Evolutionary conservation across 2,113 vertebrate genomes (phyloP).

Genomic region (Mobula hypostoma): DNA sequence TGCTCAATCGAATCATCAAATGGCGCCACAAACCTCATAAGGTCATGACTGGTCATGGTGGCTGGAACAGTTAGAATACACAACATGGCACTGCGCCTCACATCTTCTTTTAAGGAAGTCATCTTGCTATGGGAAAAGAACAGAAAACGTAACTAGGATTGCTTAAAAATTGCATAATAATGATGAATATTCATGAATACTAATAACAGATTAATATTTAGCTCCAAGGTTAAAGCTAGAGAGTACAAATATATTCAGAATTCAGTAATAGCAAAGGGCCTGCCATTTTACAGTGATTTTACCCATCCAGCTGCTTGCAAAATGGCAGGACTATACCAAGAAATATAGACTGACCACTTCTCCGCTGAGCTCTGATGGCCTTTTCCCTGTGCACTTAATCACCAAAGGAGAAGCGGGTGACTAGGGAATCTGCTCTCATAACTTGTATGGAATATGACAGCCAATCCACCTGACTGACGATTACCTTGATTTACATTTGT

Average conservation of each 20-base stretch:
- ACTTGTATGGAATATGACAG: no score
- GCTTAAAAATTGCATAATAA: neutral
- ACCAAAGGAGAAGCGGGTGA: no score
- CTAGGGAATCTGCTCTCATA: no score
- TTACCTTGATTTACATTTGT: no score
- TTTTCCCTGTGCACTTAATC: no score
- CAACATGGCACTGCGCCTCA: conserved; percentile 87
- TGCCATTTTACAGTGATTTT: no score
- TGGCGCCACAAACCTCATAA: conserved; percentile 96
- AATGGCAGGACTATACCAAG: no score
- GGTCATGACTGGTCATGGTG: conserved; percentile 94
- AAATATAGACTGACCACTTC: no score
- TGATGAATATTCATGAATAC: neutral
- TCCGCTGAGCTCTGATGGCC: no score
- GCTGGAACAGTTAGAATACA: conserved; percentile 91
- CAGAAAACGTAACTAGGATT: conserved; percentile 39
- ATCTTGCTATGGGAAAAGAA: conserved; percentile 76
- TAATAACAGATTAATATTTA: neutral
- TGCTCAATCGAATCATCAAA: conserved; percentile 95
- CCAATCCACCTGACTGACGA: no score
- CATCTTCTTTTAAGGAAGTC: conserved; percentile 86
- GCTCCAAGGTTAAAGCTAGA: neutral
- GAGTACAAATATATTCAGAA: neutral
- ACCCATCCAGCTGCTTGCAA: no score
- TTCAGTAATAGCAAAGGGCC: neutral